A percentile compares a stretch with the other conserved stretches of the same genome.
phyloP scores from a whole-genome alignment of 2,888 invertebrate species.

The Pocota personata region DNA sequence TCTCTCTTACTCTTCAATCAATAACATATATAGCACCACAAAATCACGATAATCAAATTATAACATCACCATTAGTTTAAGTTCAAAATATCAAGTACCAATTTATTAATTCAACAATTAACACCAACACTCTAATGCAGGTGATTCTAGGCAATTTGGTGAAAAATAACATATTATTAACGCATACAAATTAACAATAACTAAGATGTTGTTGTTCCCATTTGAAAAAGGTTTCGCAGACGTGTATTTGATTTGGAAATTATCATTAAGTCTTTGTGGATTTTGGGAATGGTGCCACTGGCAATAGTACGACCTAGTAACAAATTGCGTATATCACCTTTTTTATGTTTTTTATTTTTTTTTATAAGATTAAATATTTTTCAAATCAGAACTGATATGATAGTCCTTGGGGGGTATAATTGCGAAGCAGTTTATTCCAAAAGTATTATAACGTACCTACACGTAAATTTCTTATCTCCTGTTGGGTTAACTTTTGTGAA shows the following conservation, averaged over 20 bases:
- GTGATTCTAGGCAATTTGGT: slow-evolving; percentile 2
- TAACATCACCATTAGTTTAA: neutral
- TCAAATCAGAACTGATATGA: neutral
- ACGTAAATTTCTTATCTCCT: neutral
- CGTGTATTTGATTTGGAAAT: neutral
- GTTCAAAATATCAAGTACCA: neutral
- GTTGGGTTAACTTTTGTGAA: neutral
- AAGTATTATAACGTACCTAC: neutral
- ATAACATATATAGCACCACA: neutral
- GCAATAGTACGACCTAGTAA: neutral
- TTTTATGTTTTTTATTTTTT: neutral
- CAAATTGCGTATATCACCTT: neutral
- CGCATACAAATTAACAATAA: neutral
- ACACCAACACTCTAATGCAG: slow-evolving; percentile 37
- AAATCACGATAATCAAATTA: slow-evolving; percentile 15
- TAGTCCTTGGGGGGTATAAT: neutral
- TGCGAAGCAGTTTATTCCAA: neutral
- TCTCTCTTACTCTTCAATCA: too few relatives aligned
- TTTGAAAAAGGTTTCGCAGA: neutral
- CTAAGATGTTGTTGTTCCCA: slow-evolving; percentile 1
- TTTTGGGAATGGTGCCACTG: neutral
- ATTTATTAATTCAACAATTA: slow-evolving; percentile 41
- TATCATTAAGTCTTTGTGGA: neutral
- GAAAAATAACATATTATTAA: slow-evolving; percentile 9
- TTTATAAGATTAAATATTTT: neutral